phyloP scores from a whole-genome alignment of 1,140 invertebrate species.

The Notospermus geniculatus region DNA sequence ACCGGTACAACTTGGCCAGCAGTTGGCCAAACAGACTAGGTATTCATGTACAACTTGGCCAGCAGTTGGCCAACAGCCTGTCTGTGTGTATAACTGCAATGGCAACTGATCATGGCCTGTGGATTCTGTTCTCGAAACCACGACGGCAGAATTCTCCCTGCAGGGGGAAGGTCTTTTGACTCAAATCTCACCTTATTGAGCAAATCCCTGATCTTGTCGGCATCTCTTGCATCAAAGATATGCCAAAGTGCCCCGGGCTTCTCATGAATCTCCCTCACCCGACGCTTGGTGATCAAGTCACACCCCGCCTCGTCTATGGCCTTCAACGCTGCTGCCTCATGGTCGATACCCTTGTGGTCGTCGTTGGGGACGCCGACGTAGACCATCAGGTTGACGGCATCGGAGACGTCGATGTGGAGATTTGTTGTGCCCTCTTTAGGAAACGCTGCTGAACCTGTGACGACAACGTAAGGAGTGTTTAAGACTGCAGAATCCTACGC shows the following conservation, averaged over 20 bases:
- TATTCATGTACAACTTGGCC: too few species aligned
- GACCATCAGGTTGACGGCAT: constrained; percentile 97
- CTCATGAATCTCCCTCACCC: constrained; percentile 74
- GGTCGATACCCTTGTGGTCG: constrained; percentile 54
- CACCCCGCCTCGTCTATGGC: constrained; percentile 90
- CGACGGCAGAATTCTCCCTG: background rate
- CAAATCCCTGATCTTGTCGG: constrained; percentile 92
- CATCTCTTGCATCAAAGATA: constrained; percentile 91
- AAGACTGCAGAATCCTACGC: too few species aligned
- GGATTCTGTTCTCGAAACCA: background rate
- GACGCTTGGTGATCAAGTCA: constrained; percentile 74
- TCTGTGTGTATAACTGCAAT: background rate
- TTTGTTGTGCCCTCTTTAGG: constrained; percentile 86
- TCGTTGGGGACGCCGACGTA: constrained; percentile 88
- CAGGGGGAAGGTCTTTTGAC: too few species aligned
- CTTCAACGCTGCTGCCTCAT: constrained; percentile 75
- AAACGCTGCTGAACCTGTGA: constrained; percentile 44
- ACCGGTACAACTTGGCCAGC: too few species aligned
- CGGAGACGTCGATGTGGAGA: constrained; percentile 93
- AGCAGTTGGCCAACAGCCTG: background rate
- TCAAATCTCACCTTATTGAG: constrained; percentile 69
- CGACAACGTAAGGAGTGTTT: too few species aligned
- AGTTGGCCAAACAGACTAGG: too few species aligned
- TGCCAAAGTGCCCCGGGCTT: constrained; percentile 95
- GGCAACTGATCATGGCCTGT: too few species aligned